A percentile compares a stretch with the other conserved stretches of the same genome.
Conservation (phyloP, 2,797 vertebrate genomes). For the Hozukius guyotensis region DNA sequence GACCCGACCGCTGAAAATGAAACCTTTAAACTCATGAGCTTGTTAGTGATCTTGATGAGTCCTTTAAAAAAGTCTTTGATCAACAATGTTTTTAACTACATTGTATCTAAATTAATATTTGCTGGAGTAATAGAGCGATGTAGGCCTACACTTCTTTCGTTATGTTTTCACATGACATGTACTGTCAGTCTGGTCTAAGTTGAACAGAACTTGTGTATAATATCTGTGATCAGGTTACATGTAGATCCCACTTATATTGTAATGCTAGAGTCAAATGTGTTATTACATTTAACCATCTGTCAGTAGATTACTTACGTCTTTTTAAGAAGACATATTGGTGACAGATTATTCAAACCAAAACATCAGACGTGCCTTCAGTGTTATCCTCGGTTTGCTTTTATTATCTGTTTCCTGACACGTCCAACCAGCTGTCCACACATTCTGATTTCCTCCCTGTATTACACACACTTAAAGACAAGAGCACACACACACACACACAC, state of each 20-base stretch:
- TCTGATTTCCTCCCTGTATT: not conserved
- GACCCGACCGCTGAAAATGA: too few species aligned
- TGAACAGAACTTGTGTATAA: not conserved
- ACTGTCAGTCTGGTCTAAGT: not conserved
- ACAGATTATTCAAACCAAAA: not conserved
- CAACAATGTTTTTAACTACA: not conserved
- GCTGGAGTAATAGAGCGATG: not conserved
- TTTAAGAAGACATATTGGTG: not conserved
- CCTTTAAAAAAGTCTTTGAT: not conserved
- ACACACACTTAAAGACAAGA: not conserved
- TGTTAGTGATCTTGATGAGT: not conserved
- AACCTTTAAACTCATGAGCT: not conserved
- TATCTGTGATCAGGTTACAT: not conserved
- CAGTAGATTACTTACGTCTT: not conserved
- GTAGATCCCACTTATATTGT: not conserved
- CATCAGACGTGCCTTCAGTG: not conserved
- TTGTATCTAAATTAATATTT: not conserved
- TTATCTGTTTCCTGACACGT: not conserved
- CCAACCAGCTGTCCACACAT: not conserved
- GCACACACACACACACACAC: not conserved
- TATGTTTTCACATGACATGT: not conserved
- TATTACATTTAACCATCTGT: not conserved
- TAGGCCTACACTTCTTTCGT: not conserved
- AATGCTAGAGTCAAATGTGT: not conserved
- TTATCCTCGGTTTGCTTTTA: not conserved